A percentile compares a stretch with the other conserved stretches of the same genome.
phyloP scores from a whole-genome alignment of 2,888 invertebrate genomes.

The Lamellibrachia satsuma region DNA sequence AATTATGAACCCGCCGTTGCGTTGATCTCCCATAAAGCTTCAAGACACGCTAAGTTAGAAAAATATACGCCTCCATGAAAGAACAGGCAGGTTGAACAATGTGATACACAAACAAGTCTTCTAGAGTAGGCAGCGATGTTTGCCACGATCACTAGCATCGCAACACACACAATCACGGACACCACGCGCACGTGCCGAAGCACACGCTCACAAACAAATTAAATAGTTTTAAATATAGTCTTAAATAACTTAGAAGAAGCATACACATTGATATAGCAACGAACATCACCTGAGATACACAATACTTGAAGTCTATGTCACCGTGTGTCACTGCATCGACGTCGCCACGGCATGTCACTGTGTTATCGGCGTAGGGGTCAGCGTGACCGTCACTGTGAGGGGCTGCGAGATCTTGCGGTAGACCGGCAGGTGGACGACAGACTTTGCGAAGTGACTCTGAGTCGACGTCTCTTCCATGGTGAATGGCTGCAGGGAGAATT shows the following conservation, averaged over 20 bases:
- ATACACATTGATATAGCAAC: conserved; percentile 13
- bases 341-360: background rate
- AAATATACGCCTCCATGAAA: conserved; percentile 17
- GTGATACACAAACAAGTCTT: conserved; percentile 13
- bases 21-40: background rate
- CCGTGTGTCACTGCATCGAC: background rate
- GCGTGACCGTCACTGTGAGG: conserved; percentile 89
- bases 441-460: conserved; percentile 79
- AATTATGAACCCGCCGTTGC: background rate
- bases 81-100: background rate
- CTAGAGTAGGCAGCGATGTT: background rate
- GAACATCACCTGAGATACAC: conserved; percentile 17
- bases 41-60: background rate
- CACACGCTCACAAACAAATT: background rate
- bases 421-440: conserved; percentile 93
- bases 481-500: conserved; percentile 91
- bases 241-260: conserved; percentile 3
- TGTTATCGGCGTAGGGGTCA: conserved; percentile 80
- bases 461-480: conserved; percentile 45
- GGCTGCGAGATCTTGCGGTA: conserved; percentile 85
- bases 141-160: background rate
- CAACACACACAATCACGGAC: background rate
- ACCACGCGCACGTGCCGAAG: background rate
- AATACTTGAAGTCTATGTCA: background rate
- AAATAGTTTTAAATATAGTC: conserved; percentile 13